These are phyloP conservation scores for Hedychridium roseum DNA, from an alignment of 2,888 invertebrate species.

Conservation along the genomic window DNA sequence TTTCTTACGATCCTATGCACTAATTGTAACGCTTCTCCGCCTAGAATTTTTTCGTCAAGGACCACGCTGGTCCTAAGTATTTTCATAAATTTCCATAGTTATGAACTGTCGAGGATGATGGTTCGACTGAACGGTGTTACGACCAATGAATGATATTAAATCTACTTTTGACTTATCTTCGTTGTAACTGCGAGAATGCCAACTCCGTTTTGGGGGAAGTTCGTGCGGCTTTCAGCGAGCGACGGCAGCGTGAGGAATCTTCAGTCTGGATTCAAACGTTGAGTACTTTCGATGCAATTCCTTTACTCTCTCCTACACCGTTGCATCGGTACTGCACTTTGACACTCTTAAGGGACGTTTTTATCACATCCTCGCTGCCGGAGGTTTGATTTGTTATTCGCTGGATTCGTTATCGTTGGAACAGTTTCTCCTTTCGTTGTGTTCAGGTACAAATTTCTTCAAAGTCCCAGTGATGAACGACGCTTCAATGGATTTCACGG, in stretches of 20 bases:
- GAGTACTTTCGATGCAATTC: too few species aligned
- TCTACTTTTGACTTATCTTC: slow-evolving; percentile 25
- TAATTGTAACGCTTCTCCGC: too few species aligned
- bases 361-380: not conserved
- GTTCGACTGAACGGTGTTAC: too few species aligned
- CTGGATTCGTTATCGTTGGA: too few species aligned
- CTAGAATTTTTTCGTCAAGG: too few species aligned
- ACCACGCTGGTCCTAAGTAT: slow-evolving; percentile 32
- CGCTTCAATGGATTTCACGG: slow-evolving; percentile 2
- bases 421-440: slow-evolving; percentile 44
- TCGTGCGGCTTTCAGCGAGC: slow-evolving; percentile 31
- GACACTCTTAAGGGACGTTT: slow-evolving; percentile 13
- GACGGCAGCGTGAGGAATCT: slow-evolving; percentile 44
- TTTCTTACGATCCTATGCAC: too few species aligned
- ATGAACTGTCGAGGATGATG: slow-evolving; percentile 3
- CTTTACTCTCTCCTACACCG: not conserved
- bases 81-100: slow-evolving; percentile 49
- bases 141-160: not conserved
- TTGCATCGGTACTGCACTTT: slow-evolving; percentile 9
- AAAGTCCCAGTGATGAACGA: too few species aligned
- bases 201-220: not conserved
- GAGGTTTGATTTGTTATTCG: slow-evolving; percentile 12
- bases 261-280: too few species aligned
- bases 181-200: slow-evolving; percentile 22
- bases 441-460: slow-evolving; percentile 41